phyloP scores from a whole-genome alignment of 2,113 vertebrate genomes.

The Nestor notabilis region DNA sequence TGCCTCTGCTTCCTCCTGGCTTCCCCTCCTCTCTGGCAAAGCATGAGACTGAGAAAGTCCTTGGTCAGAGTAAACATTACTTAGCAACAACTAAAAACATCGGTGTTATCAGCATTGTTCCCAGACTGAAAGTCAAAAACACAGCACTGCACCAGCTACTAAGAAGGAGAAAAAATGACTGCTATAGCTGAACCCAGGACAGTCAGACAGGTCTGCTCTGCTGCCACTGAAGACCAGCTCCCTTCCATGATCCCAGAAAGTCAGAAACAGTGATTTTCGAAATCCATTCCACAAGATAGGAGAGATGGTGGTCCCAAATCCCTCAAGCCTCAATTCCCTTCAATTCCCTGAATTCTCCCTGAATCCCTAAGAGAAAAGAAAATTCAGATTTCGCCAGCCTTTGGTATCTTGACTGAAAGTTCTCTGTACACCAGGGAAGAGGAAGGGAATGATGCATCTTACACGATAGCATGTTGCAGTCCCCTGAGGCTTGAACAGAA shows the following conservation, averaged over 20 bases:
- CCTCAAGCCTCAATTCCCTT: background rate
- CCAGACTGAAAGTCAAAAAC: no score
- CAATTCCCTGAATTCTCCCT: background rate
- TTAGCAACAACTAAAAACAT: no score
- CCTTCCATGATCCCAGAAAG: background rate
- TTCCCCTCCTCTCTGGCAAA: no score
- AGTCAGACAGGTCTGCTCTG: background rate
- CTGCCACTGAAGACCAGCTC: background rate
- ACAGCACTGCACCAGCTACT: no score
- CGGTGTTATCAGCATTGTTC: no score
- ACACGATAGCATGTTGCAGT: background rate
- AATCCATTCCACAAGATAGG: background rate
- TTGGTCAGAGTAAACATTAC: no score
- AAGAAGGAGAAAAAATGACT: no score
- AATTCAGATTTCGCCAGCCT: background rate
- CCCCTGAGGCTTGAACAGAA: slow-evolving; percentile 28
- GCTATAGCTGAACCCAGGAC: no score
- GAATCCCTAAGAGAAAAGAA: background rate
- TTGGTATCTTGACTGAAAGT: background rate
- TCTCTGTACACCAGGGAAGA: background rate
- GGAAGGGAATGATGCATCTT: background rate
- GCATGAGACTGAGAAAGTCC: no score
- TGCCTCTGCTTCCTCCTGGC: no score
- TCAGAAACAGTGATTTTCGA: background rate
- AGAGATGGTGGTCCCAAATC: background rate